Percentiles rank a stretch among this genome's conserved stretches.
Conservation (phyloP, 2,113 vertebrate species). For the Oostethus manadensis region DNA sequence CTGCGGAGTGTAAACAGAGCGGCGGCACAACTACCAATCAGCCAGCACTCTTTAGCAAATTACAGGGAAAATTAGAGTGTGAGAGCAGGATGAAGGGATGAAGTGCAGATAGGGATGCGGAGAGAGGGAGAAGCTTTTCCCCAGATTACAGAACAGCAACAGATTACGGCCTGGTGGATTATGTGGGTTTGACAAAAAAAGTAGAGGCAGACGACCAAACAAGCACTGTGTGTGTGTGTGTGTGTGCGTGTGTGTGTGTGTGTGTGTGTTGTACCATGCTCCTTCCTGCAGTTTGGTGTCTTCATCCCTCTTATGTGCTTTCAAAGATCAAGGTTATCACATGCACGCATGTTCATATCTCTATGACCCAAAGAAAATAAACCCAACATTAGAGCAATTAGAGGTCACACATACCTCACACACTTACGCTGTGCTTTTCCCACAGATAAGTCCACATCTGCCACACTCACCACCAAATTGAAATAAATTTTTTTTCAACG, state of each 20-base stretch:
- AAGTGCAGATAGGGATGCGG: slow-evolving; percentile 48
- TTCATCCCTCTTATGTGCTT: slow-evolving; percentile 11
- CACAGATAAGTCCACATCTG: not conserved
- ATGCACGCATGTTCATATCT: slow-evolving; percentile 49
- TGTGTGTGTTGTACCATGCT: slow-evolving; percentile 1
- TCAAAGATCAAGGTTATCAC: slow-evolving; percentile 30
- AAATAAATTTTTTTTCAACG: not conserved
- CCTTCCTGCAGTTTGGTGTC: slow-evolving; percentile 4
- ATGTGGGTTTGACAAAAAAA: slow-evolving; percentile 54
- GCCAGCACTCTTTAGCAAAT: slow-evolving; percentile 61
- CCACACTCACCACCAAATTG: not conserved
- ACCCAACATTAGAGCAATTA: slow-evolving; percentile 8
- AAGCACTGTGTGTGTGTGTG: slow-evolving; percentile 16
- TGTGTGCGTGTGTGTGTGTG: slow-evolving; percentile 1
- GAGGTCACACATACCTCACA: not conserved
- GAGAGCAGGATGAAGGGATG: slow-evolving; percentile 62
- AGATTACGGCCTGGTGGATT: slow-evolving; percentile 66
- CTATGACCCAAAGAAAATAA: slow-evolving; percentile 9
- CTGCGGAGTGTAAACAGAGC: slow-evolving; percentile 47
- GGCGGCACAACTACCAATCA: slow-evolving; percentile 43
- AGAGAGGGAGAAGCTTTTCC: slow-evolving; percentile 56
- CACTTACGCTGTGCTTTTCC: not conserved
- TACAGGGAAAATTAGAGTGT: slow-evolving; percentile 66
- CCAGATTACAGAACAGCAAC: slow-evolving; percentile 63
- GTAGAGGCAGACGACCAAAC: slow-evolving; percentile 30